phyloP scores from a whole-genome alignment of 2,888 invertebrate species.

The Ditula angustiorana region DNA sequence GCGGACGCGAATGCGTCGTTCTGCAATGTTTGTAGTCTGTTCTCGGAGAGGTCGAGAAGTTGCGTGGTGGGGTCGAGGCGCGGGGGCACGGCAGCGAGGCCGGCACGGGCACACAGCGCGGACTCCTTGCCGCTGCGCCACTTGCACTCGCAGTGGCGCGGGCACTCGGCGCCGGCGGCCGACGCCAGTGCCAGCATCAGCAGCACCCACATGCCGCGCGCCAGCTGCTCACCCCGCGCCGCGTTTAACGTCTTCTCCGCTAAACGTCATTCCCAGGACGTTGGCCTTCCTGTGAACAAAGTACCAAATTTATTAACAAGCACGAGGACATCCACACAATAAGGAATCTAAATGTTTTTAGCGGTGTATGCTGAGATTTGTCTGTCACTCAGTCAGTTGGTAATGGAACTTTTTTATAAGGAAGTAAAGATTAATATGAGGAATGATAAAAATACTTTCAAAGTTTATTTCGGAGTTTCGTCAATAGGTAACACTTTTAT shows the following conservation, averaged over 20 bases:
- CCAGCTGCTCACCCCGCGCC: constrained; percentile 73
- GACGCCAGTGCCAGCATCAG: constrained; percentile 76
- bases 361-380: too few relatives aligned
- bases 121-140: constrained; percentile 96
- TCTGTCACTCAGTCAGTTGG: too few relatives aligned
- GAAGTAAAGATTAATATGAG: too few relatives aligned
- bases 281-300: constrained; percentile 63
- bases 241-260: constrained; percentile 71
- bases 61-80: constrained; percentile 92
- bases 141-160: constrained; percentile 93
- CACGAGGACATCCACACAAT: too few relatives aligned
- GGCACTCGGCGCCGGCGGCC: constrained; percentile 88
- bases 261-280: constrained; percentile 73
- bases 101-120: constrained; percentile 91
- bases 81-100: constrained; percentile 89
- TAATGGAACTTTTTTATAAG: too few relatives aligned
- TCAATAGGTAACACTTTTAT: too few relatives aligned
- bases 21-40: constrained; percentile 87
- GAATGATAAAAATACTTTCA: too few relatives aligned
- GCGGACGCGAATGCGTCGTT: constrained; percentile 91
- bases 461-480: too few relatives aligned
- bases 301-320: constrained; percentile 5
- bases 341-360: too few relatives aligned
- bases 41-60: constrained; percentile 91
- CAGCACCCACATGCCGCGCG: constrained; percentile 87